A percentile compares a stretch with the other conserved stretches of the same genome.
These are phyloP conservation scores for Toxonevra muliebris DNA, from an alignment of 2,888 invertebrate genomes.

Conservation along the genomic window DNA sequence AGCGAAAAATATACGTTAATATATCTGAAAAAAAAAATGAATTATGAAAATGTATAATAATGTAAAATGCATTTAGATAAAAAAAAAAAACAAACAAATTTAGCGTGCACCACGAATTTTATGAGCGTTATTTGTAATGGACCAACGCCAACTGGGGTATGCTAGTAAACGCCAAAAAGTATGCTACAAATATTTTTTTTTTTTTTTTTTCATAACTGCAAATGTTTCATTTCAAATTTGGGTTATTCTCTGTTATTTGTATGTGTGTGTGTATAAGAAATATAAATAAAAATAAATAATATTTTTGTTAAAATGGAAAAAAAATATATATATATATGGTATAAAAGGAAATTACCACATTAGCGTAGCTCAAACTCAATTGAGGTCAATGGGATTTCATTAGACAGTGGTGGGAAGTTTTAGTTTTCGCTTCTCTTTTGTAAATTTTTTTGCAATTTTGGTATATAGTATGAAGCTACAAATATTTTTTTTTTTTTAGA, in stretches of 20 bases:
- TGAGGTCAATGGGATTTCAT: constrained; percentile 27
- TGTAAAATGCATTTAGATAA: constrained; percentile 1
- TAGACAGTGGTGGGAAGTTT: neutral
- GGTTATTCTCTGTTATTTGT: too few relatives aligned
- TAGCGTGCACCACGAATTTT: neutral
- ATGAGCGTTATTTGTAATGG: constrained; percentile 3
- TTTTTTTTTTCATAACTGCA: too few relatives aligned
- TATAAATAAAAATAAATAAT: too few relatives aligned
- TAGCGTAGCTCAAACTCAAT: constrained; percentile 6
- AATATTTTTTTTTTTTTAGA: too few relatives aligned
- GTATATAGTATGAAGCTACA: neutral
- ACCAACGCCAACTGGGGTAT: constrained; percentile 16
- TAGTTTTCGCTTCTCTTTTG: neutral
- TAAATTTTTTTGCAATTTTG: neutral
- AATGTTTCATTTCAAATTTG: too few relatives aligned
- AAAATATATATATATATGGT: too few relatives aligned
- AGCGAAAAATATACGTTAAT: neutral
- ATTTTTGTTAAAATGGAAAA: too few relatives aligned
- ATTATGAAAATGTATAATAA: neutral
- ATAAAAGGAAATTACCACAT: too few relatives aligned
- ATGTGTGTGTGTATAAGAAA: too few relatives aligned
- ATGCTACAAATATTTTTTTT: constrained; percentile 19
- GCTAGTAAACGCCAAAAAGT: constrained; percentile 24
- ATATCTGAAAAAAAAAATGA: neutral
- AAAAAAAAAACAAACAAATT: constrained; percentile 11